phyloP scores from a whole-genome alignment of 2,797 vertebrate species.

The Cryptoblepharus egeriae region DNA sequence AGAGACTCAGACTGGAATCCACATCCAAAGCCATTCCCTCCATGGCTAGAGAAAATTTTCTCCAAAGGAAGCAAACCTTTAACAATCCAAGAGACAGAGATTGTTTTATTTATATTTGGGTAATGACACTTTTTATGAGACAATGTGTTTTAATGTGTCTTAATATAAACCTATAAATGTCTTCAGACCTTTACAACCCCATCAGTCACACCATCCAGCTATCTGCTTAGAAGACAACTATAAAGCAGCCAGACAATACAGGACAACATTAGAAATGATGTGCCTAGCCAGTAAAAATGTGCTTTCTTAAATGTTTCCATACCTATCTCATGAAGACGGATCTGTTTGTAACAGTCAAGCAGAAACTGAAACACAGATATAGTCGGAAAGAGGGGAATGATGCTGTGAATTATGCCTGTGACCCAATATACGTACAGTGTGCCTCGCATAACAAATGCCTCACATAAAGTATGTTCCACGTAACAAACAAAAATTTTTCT shows the following conservation, averaged over 20 bases:
- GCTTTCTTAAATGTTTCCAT: not conserved
- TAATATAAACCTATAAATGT: conserved; percentile 22
- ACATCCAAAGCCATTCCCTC: not conserved
- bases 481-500: too few relatives aligned
- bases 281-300: not conserved
- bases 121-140: not conserved
- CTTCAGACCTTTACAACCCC: conserved; percentile 1
- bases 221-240: not conserved
- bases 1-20: not conserved
- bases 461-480: too few relatives aligned
- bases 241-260: not conserved
- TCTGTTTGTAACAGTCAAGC: not conserved
- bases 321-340: not conserved
- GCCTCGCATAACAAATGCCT: too few relatives aligned
- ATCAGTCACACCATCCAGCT: conserved; percentile 3
- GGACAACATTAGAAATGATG: not conserved
- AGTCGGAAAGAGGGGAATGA: not conserved
- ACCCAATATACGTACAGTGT: too few relatives aligned
- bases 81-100: not conserved
- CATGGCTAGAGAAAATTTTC: too few relatives aligned
- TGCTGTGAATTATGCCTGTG: not conserved
- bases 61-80: not conserved
- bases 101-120: conserved; percentile 22
- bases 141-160: conserved; percentile 7
- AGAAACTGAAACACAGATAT: not conserved